Base-by-base conservation (phyloP, 2,797 vertebrate genomes). In the Kryptolebias ocellatus region DNA sequence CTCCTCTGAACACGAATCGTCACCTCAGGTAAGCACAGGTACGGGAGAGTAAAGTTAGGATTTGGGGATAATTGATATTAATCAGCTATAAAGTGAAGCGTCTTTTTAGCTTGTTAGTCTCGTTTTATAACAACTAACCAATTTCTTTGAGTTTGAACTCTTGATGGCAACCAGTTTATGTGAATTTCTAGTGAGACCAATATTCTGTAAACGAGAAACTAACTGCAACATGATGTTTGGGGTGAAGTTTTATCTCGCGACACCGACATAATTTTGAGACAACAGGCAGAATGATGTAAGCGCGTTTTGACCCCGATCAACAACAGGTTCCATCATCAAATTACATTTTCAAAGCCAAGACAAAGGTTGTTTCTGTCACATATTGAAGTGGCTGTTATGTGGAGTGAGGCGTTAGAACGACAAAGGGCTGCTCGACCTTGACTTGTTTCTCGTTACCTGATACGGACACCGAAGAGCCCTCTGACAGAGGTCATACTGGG, bases 11-110 rank as follows among this genome's bases (percentile, higher is more conserved):
- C 34, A 62, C 49, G 62, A 72, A 70, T 39, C 72, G 2, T 49
- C 74, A 58, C 60, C 61, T 64, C 83, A 90, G 87, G 89, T 90
- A 89, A 89, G 87, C 15, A 60, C 53, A 58, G 46, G 67, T 70
- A 51, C 4, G 34, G 10, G 34, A 37, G 4, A 65, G 60, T 24
- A 14, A 45, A 37, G 16, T 42, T 39, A 15, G 45, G 5, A 27
- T 46, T 24, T 20, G 17, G 8, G 10, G 53, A 4, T 74, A 57
- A 67, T 64, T 45, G 55, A 70, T 34, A 11, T 42, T 8, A 47
- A 1, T 18, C 15, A 20, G 4, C 17, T 17, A 17, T 15, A 31
- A 27, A 2, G 12, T 4, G 14, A 17, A 7, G 44, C 17, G 15
- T 47, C 20, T 49, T 9, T 31, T 11, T 56, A 24, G 5, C 0